Percentiles rank a stretch among this genome's conserved stretches.
Conservation (phyloP, 2,113 vertebrate genomes). For the Osmerus eperlanus region DNA sequence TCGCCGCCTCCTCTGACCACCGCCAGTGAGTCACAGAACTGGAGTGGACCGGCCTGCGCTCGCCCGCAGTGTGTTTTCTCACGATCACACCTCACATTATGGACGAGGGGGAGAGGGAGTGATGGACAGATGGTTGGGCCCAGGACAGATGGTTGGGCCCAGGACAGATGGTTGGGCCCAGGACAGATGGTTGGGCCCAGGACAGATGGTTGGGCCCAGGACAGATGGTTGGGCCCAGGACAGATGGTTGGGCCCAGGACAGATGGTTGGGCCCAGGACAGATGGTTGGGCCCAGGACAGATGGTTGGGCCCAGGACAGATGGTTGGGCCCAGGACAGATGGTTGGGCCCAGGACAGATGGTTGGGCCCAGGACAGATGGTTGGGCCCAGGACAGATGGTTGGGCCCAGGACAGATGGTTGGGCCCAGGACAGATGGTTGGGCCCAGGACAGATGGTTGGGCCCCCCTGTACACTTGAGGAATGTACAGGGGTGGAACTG, state of each 20-base stretch:
- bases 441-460: background rate
- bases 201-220: background rate
- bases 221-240: background rate
- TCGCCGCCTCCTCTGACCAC: slow-evolving; percentile 32
- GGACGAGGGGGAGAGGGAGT: background rate
- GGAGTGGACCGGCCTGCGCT: slow-evolving; percentile 48
- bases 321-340: background rate
- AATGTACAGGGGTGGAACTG: slow-evolving; percentile 5
- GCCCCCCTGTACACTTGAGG: background rate
- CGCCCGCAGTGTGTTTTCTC: slow-evolving; percentile 22
- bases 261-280: background rate
- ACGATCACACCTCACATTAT: background rate
- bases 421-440: background rate
- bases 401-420: background rate
- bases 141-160: background rate
- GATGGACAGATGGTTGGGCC: background rate
- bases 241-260: background rate
- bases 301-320: background rate
- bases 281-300: background rate
- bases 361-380: background rate
- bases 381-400: background rate
- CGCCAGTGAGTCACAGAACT: slow-evolving; percentile 51
- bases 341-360: background rate
- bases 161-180: background rate
- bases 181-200: background rate